These are phyloP conservation scores for Xanthia icteritia DNA, from an alignment of 2,888 invertebrate genomes.

Conservation along the genomic window DNA sequence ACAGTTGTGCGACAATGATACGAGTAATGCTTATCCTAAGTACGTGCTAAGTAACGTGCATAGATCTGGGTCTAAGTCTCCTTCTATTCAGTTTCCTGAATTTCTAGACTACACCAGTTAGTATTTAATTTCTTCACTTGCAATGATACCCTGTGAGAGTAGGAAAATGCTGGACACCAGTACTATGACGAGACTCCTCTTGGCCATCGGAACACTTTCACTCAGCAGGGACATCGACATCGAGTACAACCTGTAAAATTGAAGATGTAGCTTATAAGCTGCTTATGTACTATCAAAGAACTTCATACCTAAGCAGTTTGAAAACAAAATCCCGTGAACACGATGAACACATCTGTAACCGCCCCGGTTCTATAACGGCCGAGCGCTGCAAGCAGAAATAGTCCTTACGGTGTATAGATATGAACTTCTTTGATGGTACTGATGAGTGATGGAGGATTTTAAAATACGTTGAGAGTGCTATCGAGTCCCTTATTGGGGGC, in stretches of 20 bases:
- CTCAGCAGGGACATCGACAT: slow-evolving; percentile 78
- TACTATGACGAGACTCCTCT: slow-evolving; percentile 75
- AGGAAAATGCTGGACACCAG: slow-evolving; percentile 78
- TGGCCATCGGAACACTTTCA: slow-evolving; percentile 77
- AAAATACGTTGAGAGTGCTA: too few species aligned
- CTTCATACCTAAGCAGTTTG: too few species aligned
- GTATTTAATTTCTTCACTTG: slow-evolving; percentile 70
- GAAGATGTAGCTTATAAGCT: not conserved
- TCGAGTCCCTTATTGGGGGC: not conserved
- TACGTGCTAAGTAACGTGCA: too few species aligned
- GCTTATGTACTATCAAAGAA: not conserved
- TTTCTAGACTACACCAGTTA: not conserved
- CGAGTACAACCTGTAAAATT: slow-evolving; percentile 74
- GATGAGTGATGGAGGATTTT: too few species aligned
- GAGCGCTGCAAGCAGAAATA: too few species aligned
- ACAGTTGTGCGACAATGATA: too few species aligned
- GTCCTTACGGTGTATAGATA: too few species aligned
- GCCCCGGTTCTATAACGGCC: too few species aligned
- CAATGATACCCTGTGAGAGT: slow-evolving; percentile 78
- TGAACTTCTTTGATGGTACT: not conserved
- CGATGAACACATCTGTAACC: too few species aligned
- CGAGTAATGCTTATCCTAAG: too few species aligned
- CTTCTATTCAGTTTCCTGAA: not conserved
- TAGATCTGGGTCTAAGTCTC: not conserved
- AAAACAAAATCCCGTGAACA: too few species aligned